Evolutionary conservation across 1,140 invertebrate species (phyloP).

Genomic region (Drosophila neocordata): DNA sequence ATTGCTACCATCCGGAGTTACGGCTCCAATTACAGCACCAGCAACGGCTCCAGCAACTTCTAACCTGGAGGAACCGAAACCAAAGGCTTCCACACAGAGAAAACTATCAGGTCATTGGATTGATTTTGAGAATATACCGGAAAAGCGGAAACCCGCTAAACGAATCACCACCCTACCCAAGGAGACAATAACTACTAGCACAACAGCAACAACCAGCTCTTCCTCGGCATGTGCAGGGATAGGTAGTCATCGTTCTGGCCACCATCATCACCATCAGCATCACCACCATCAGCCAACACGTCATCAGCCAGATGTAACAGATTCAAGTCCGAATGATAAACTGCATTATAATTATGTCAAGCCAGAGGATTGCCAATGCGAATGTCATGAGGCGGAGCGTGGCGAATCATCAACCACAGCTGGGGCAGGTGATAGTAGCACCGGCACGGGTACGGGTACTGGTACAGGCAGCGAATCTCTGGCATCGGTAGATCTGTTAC

Average conservation of each 20-base stretch:
- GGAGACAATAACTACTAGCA: slow-evolving; percentile 60
- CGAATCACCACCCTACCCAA: slow-evolving; percentile 90
- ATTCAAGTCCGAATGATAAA: slow-evolving; percentile 46
- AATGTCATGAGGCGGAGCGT: slow-evolving; percentile 88
- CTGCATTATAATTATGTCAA: slow-evolving; percentile 90
- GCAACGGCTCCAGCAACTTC: slow-evolving; percentile 44
- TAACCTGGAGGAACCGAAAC: slow-evolving; percentile 67
- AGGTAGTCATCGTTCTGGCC: slow-evolving; percentile 40
- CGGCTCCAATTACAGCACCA: slow-evolving; percentile 27
- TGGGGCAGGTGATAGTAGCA: slow-evolving; percentile 56
- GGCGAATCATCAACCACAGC: slow-evolving; percentile 59
- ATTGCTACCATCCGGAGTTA: slow-evolving; percentile 39
- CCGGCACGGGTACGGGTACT: slow-evolving; percentile 49
- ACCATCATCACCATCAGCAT: slow-evolving; percentile 37
- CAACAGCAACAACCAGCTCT: slow-evolving; percentile 30
- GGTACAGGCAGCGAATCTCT: slow-evolving; percentile 65
- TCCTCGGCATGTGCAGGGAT: slow-evolving; percentile 55
- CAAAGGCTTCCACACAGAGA: slow-evolving; percentile 63
- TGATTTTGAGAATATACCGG: slow-evolving; percentile 93
- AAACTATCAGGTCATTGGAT: slow-evolving; percentile 88
- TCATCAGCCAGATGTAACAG: slow-evolving; percentile 47
- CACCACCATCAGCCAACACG: slow-evolving; percentile 56
- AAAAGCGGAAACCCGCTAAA: slow-evolving; percentile 89
- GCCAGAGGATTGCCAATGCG: slow-evolving; percentile 92
- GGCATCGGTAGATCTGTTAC: slow-evolving; percentile 65